Percentiles rank a stretch among this genome's conserved stretches.
Conservation (phyloP, 2,888 invertebrate species). For the Drosophila paucipuncta region DNA sequence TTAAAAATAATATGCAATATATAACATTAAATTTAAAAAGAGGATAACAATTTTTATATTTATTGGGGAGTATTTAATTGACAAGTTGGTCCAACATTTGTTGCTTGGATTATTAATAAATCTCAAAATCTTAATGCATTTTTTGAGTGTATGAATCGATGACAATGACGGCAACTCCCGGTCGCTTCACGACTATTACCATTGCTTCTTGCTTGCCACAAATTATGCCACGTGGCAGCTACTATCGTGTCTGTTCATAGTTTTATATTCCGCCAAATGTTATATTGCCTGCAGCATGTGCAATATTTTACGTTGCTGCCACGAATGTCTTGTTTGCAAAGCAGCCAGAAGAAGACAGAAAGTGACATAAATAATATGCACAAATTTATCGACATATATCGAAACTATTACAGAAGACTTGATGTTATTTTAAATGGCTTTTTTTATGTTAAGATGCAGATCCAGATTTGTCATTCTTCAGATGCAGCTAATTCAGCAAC, state of each 20-base stretch:
- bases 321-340: neutral
- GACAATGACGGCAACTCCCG: no score
- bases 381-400: neutral
- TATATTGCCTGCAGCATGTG: conserved; percentile 21
- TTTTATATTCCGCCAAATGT: conserved; percentile 8
- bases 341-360: neutral
- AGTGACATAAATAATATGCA: conserved; percentile 27
- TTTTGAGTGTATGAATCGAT: neutral
- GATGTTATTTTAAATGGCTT: neutral
- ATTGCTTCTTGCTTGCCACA: neutral
- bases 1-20: neutral
- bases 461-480: neutral
- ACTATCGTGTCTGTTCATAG: conserved; percentile 38
- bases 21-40: neutral
- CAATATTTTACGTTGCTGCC: conserved; percentile 52
- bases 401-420: neutral
- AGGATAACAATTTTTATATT: neutral
- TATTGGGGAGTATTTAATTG: neutral
- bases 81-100: rapidly evolving
- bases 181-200: neutral
- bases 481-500: neutral
- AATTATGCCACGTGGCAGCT: conserved; percentile 40
- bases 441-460: neutral
- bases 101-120: neutral
- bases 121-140: neutral